Base-by-base conservation (phyloP, 2,888 invertebrate species). In the Spisula subtruncata region DNA sequence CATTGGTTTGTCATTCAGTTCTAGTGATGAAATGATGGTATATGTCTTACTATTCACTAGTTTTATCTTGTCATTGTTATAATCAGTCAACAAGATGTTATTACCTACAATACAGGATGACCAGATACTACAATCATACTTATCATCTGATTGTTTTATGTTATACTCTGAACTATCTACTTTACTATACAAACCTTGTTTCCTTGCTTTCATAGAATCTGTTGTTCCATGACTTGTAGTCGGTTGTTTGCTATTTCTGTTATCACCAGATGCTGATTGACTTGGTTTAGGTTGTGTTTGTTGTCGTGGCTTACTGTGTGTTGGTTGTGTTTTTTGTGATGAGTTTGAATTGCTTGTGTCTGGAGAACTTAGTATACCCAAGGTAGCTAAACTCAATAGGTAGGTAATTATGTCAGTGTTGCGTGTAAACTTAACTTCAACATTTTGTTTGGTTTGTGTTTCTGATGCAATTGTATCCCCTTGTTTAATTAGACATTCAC, bases 21-120 rank as follows among this genome's bases (percentile, higher is more conserved):
- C 12, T 32, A 81, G 54, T 54, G 54, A 29, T 54, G 25, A 25
- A 29, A 4, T 54, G 54, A 81, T 54, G 4, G 51, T 29, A 48
- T 29, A 81, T 25, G 51, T 81, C 46, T 54, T 54, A 81, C 54
- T n/a, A 25, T 81, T 54, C 14, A 81, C 32, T 46, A 81, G 25
- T 51, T 81, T 81, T 29, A 81, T 25, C n/a, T 81, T 81, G 1
- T 48, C 29, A 32, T 81, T 81, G 0, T n/a, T 2, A 51, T 29
- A 25, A 51, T 51, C 48, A 29, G 29, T 29, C 2, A 81, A 25
- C 81, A 81, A 35, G n/a, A 81, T 46, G 48, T 81, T 20, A 18
- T 46, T 18, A 48, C 48, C 80, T 51, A 81, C 1, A 10, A 48
- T 4, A 32, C 81, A 81, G 16, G 25, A 51, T 51, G 81, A 81